These are phyloP conservation scores for Mungos mungo DNA, from an alignment of 2,113 vertebrate species.

Conservation along the genomic window DNA sequence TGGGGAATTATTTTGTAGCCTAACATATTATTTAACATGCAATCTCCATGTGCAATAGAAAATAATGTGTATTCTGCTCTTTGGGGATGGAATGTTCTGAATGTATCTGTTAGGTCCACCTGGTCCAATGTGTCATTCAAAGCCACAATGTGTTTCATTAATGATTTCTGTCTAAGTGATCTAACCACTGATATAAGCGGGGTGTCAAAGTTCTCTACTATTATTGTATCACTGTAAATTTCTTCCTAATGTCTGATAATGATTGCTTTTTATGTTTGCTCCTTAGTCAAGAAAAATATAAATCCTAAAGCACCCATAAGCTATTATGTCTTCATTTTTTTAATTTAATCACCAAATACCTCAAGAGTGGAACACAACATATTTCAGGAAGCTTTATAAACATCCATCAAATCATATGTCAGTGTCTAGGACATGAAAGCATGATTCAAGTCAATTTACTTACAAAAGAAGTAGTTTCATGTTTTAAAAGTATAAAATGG, in stretches of 20 bases:
- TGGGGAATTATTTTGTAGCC: neutral
- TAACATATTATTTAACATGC: neutral
- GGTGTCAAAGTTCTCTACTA: neutral
- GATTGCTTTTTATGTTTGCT: neutral
- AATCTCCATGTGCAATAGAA: neutral
- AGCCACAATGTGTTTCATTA: neutral
- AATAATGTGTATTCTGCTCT: neutral
- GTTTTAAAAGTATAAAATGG: slow-evolving; percentile 1
- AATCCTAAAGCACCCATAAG: neutral
- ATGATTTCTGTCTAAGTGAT: neutral
- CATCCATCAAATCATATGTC: neutral
- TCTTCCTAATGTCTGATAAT: neutral
- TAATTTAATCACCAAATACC: slow-evolving; percentile 27
- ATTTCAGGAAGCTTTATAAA: neutral
- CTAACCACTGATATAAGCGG: neutral
- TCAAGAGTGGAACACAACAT: neutral
- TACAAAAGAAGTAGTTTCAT: neutral
- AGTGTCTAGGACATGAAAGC: neutral
- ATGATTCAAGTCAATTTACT: neutral
- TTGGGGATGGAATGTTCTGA: neutral
- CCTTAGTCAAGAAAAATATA: neutral
- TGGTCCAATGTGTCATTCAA: neutral
- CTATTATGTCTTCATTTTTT: neutral
- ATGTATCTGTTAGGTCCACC: neutral
- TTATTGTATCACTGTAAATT: neutral